Evolutionary conservation across 2,888 invertebrate genomes (phyloP).

Genomic region (Dolomedes plantarius): DNA sequence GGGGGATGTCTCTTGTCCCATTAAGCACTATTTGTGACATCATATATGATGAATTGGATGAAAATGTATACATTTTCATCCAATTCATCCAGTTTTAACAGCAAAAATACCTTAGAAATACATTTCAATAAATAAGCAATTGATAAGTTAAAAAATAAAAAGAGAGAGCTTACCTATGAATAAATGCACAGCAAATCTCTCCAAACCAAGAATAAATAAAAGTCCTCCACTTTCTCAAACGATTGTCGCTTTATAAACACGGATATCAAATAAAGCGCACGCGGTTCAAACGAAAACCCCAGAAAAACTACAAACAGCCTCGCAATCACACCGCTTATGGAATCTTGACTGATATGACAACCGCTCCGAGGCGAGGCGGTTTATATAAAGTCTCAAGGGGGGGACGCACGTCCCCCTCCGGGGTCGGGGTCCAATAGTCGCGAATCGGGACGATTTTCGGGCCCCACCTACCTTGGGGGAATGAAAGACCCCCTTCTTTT

Average conservation of each 20-base stretch:
- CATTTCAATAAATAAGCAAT: too few relatives aligned
- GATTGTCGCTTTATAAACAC: background rate
- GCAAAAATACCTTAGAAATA: too few relatives aligned
- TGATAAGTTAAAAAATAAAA: too few relatives aligned
- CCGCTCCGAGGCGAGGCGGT: constrained; percentile 9
- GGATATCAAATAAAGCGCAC: background rate
- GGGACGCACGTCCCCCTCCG: constrained; percentile 27
- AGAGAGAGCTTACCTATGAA: background rate
- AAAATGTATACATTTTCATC: too few relatives aligned
- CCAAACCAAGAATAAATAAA: background rate
- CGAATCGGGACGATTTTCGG: constrained; percentile 31
- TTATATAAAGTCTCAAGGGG: constrained; percentile 65
- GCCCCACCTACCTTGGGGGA: constrained; percentile 63
- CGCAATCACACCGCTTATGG: background rate
- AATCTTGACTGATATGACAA: constrained; percentile 55
- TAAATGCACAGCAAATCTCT: too few relatives aligned
- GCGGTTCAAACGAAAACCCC: background rate
- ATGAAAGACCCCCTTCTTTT: background rate
- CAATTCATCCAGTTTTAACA: too few relatives aligned
- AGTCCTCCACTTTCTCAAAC: background rate
- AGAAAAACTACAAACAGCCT: too few relatives aligned
- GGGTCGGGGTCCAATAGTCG: constrained; percentile 57
- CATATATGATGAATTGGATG: too few relatives aligned
- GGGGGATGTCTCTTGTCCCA: too few relatives aligned
- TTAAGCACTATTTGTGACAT: too few relatives aligned